phyloP scores from a whole-genome alignment of 1,140 invertebrate species.

The Gryon sp. region DNA sequence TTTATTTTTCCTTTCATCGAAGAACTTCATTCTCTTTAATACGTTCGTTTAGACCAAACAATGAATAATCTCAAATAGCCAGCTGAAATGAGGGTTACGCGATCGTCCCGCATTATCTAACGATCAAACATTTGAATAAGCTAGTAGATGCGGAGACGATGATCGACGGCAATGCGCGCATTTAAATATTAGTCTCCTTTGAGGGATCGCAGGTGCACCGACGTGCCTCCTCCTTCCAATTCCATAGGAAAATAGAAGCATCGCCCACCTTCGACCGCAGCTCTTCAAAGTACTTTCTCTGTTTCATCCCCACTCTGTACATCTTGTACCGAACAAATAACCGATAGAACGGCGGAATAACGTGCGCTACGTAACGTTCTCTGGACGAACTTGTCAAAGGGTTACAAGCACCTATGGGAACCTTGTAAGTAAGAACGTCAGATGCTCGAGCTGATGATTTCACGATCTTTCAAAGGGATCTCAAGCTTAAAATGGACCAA shows the following conservation, averaged over 20 bases:
- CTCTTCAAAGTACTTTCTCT: constrained; percentile 45
- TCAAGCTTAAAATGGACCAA: constrained; percentile 40
- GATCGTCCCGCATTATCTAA: constrained; percentile 63
- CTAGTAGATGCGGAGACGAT: constrained; percentile 55
- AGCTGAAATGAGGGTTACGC: constrained; percentile 43
- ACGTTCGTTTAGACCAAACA: constrained; percentile 43
- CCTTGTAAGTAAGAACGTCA: constrained; percentile 59
- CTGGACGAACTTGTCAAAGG: constrained; percentile 64
- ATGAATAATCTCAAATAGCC: constrained; percentile 47
- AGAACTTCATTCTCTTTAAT: constrained; percentile 21
- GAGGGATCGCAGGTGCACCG: constrained; percentile 63
- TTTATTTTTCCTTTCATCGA: constrained; percentile 33
- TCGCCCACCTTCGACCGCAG: constrained; percentile 44
- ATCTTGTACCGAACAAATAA: constrained; percentile 60
- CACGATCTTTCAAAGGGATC: constrained; percentile 61
- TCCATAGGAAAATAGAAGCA: constrained; percentile 56
- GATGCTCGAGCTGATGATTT: constrained; percentile 61
- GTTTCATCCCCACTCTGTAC: constrained; percentile 28
- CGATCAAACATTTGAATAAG: constrained; percentile 65
- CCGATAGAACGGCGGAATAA: constrained; percentile 55
- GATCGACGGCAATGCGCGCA: constrained; percentile 58
- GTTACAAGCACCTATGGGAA: constrained; percentile 64
- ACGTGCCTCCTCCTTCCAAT: constrained; percentile 37
- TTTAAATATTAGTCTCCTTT: constrained; percentile 66
- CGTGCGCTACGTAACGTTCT: constrained; percentile 31